phyloP scores from a whole-genome alignment of 2,113 vertebrate species.

The Phocoena sinus region DNA sequence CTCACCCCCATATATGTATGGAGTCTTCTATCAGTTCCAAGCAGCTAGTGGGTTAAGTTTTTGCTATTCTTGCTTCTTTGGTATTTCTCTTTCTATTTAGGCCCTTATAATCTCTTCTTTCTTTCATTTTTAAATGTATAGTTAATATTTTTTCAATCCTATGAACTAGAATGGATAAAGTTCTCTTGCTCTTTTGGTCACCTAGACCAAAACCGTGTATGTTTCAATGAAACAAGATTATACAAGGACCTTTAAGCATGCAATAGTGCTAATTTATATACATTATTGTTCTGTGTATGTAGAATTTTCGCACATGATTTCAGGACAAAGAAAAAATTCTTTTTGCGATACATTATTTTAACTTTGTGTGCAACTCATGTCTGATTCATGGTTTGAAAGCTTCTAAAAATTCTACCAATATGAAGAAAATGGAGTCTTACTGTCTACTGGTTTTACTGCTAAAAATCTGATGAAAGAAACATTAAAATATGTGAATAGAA shows the following conservation, averaged over 20 bases:
- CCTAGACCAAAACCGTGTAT: not conserved
- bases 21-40: not conserved
- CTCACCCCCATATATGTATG: too few relatives aligned
- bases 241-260: not conserved
- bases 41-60: accelerated
- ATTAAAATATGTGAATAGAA: not conserved
- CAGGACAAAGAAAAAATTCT: not conserved
- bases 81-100: not conserved
- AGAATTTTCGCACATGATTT: not conserved
- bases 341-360: not conserved
- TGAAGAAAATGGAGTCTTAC: not conserved
- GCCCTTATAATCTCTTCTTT: not conserved
- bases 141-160: not conserved
- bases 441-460: not conserved
- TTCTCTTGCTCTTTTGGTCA: not conserved
- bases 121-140: not conserved
- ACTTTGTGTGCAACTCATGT: not conserved
- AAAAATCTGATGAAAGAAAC: not conserved
- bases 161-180: not conserved
- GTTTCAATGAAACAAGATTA: not conserved
- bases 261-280: not conserved
- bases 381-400: not conserved
- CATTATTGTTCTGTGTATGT: not conserved
- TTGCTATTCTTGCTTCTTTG: not conserved
- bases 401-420: not conserved